Conservation (phyloP, 2,113 vertebrate genomes). For the Oplegnathus fasciatus region DNA sequence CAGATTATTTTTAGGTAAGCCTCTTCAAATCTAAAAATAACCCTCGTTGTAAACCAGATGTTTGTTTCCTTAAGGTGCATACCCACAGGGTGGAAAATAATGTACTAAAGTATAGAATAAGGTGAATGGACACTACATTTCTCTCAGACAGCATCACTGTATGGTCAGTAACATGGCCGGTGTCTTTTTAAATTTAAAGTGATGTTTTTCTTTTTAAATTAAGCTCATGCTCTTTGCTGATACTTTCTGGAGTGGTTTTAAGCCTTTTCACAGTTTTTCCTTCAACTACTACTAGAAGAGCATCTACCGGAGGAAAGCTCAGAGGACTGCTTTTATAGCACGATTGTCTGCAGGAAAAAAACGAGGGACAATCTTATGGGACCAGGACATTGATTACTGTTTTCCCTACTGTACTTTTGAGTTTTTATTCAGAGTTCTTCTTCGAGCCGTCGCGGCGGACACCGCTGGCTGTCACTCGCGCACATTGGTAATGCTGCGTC, state of each 20-base stretch:
- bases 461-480: conserved; percentile 22
- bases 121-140: conserved; percentile 14
- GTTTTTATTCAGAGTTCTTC: conserved; percentile 31
- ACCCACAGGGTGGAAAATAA: neutral
- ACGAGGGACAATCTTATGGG: conserved; percentile 52
- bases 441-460: conserved; percentile 15
- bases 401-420: conserved; percentile 34
- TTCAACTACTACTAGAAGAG: conserved; percentile 29
- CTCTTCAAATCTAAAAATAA: conserved; percentile 56
- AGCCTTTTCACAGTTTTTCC: conserved; percentile 34
- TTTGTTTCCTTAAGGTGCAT: conserved; percentile 46
- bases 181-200: conserved; percentile 49
- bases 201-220: conserved; percentile 45
- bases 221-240: conserved; percentile 35
- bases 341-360: conserved; percentile 16
- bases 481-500: conserved; percentile 20
- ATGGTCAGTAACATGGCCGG: conserved; percentile 37
- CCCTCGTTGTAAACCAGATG: conserved; percentile 15
- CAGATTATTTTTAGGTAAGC: conserved; percentile 52
- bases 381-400: conserved; percentile 56
- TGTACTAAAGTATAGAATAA: conserved; percentile 33
- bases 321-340: conserved; percentile 25
- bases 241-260: conserved; percentile 48
- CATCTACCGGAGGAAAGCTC: conserved; percentile 27
- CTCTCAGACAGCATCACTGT: conserved; percentile 26